A percentile compares a stretch with the other conserved stretches of the same genome.
phyloP scores from a whole-genome alignment of 2,797 vertebrate genomes.

The Alca torda region DNA sequence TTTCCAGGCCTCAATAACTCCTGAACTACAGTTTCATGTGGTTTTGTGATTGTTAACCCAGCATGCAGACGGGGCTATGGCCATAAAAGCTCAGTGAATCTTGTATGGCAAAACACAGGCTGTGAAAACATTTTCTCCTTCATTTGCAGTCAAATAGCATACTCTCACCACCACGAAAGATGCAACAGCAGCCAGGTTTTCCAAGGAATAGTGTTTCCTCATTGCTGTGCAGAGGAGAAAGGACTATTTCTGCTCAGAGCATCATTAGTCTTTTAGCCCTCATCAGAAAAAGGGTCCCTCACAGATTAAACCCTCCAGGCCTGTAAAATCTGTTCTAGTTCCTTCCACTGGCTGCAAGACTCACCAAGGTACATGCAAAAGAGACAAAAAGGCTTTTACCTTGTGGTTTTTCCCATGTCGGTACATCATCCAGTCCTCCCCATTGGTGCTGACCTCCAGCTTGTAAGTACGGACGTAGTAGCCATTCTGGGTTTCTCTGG shows the following conservation, averaged over 20 bases:
- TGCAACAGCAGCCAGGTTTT: constrained; percentile 59
- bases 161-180: constrained; percentile 23
- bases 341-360: neutral
- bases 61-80: constrained; percentile 63
- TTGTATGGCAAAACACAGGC: constrained; percentile 58
- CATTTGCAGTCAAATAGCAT: constrained; percentile 76
- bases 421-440: constrained; percentile 99
- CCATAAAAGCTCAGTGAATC: constrained; percentile 77
- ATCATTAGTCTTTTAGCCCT: neutral
- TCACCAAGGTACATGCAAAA: neutral
- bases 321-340: neutral
- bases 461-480: constrained; percentile 95
- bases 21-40: constrained; percentile 73
- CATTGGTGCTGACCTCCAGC: constrained; percentile 97
- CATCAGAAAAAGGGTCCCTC: neutral
- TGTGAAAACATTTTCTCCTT: constrained; percentile 73
- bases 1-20: constrained; percentile 77
- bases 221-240: constrained; percentile 45
- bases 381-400: constrained; percentile 73
- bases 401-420: constrained; percentile 97
- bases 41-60: constrained; percentile 81
- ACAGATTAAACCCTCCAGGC: neutral
- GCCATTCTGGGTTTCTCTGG: constrained; percentile 90
- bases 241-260: constrained; percentile 29
- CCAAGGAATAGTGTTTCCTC: constrained; percentile 51